Base-by-base conservation (phyloP, 1,140 invertebrate species). In the Drosophila busckii region DNA sequence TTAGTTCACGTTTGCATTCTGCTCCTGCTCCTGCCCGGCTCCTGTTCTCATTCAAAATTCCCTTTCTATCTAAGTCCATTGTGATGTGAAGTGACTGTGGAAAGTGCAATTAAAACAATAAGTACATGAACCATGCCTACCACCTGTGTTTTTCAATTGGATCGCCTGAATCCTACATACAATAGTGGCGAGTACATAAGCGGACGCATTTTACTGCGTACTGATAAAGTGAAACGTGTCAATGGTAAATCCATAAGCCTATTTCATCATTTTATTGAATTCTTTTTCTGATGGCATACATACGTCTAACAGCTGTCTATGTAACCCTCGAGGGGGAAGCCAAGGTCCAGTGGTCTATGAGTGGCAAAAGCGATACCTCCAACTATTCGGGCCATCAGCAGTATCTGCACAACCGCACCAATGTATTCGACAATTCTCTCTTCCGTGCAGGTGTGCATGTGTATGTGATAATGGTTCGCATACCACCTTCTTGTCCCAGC, bases 401-500 rank as follows among this genome's bases (percentile, higher is more conserved):
- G 44, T 86, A 86, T 58, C 49, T 86, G 32, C 84, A 86, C 38
- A 76, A 78, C 8, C 76, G 84, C 38, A 86, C 84, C 34, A 86
- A 86, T 59, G 84, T 86, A 37, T 86, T 86, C 25, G 84, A 86
- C 26, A 86, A 83, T 40, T 54, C 78, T 1, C 89, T 90, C 40
- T 86, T 92, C 54, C 88, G 89, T 16, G 62, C 87, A n/a, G 91
- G 91, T 8, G 88, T 89, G 22, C 89, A 92, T 63, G 86, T 84
- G 15, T 93, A 91, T 65, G 85, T 88, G 2, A 65, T 86, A n/a
- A 82, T 73, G 0, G 31, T 86, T 17, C 64, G 84, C 16, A 86
- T 93, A 42, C 92, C 92, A 4, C 82, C 86, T 9, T 89, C 88
- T 58, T 87, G 92, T 16, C 92, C 92, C 2, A 91, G 92, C 53